phyloP scores from a whole-genome alignment of 2,888 invertebrate genomes.

The Luffia ferchaultella region DNA sequence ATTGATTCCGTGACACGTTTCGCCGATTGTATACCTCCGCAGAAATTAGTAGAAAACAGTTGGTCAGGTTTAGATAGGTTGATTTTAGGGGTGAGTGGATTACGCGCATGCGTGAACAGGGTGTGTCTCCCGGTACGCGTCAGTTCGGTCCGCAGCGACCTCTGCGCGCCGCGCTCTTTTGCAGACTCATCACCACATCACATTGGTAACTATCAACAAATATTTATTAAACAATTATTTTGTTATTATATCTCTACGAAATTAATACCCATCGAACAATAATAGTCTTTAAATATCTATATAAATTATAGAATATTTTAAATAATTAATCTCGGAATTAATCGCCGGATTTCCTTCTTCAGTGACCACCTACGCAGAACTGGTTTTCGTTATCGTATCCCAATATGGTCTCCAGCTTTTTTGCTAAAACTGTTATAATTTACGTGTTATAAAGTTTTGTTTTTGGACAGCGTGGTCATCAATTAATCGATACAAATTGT shows the following conservation, averaged over 20 bases:
- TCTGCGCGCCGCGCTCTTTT: conserved; percentile 7
- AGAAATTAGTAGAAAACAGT: too few relatives aligned
- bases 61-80: too few relatives aligned
- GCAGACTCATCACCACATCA: neutral
- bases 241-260: conserved; percentile 11
- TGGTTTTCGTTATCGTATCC: conserved; percentile 19
- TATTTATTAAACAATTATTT: neutral
- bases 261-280: conserved; percentile 22
- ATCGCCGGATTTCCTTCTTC: conserved; percentile 30
- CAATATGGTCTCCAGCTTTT: neutral
- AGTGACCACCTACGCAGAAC: conserved; percentile 35
- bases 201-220: conserved; percentile 2
- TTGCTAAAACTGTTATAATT: too few relatives aligned
- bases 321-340: conserved; percentile 13
- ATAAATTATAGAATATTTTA: neutral
- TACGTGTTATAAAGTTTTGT: too few relatives aligned
- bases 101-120: conserved; percentile 57
- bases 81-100: too few relatives aligned
- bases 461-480: too few relatives aligned
- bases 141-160: conserved; percentile 22
- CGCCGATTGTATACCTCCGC: too few relatives aligned
- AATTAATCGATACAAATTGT: too few relatives aligned
- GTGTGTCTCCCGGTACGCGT: conserved; percentile 42
- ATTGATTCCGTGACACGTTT: too few relatives aligned
- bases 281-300: conserved; percentile 11